A percentile compares a stretch with the other conserved stretches of the same genome.
phyloP scores from a whole-genome alignment of 2,888 invertebrate species.

The Lasioglossum calceatum region DNA sequence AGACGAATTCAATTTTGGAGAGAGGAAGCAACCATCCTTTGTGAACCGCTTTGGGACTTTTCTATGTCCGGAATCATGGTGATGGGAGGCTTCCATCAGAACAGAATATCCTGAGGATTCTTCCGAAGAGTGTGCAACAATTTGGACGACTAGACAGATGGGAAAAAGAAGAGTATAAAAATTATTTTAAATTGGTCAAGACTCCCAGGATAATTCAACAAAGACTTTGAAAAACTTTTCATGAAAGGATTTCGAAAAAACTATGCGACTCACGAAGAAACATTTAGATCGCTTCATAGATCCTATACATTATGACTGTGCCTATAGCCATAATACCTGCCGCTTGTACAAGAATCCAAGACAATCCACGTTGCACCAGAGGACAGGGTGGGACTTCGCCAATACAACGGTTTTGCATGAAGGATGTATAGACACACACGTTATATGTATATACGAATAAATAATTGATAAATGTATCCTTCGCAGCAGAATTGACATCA shows the following conservation, averaged over 20 bases:
- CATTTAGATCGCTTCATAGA: not conserved
- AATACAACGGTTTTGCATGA: not conserved
- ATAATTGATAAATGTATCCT: conserved; percentile 48
- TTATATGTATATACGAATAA: conserved; percentile 34
- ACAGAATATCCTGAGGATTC: not conserved
- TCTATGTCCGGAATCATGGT: not conserved
- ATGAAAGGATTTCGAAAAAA: not conserved
- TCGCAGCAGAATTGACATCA: conserved; percentile 51
- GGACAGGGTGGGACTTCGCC: not conserved
- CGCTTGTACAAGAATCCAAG: not conserved
- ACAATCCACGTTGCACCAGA: not conserved
- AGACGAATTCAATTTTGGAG: too few species aligned
- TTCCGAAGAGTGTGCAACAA: not conserved
- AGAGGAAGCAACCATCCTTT: too few species aligned
- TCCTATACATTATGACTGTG: not conserved
- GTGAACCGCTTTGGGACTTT: not conserved
- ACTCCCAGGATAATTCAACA: not conserved
- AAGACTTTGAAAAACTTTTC: not conserved
- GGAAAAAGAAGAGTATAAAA: not conserved
- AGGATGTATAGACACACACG: conserved; percentile 36
- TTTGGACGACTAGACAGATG: not conserved
- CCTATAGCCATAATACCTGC: not conserved
- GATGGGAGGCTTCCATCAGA: not conserved
- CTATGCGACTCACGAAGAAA: not conserved
- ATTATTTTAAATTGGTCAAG: not conserved